Evolutionary conservation across 2,113 vertebrate genomes (phyloP).

Genomic region (human (Homo sapiens)): DNA sequence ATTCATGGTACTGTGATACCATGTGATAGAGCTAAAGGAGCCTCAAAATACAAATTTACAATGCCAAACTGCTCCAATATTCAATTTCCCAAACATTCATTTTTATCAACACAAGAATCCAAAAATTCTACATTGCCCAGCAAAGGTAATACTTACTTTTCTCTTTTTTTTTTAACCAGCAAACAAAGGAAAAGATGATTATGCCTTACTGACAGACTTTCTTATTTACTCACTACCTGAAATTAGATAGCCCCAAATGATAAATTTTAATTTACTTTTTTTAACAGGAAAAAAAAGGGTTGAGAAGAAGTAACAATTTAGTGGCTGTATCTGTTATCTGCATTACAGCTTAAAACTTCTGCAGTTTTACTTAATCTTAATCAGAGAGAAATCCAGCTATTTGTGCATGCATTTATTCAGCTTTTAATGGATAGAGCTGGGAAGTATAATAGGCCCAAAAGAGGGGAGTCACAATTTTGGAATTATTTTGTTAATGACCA

Average conservation of each 20-base stretch:
- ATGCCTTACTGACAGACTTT: neutral
- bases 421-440: conserved; percentile 6
- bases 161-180: neutral
- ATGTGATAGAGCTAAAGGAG: neutral
- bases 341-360: neutral
- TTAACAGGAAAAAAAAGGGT: neutral
- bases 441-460: neutral
- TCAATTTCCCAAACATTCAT: conserved; percentile 40
- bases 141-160: conserved; percentile 4
- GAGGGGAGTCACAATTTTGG: neutral
- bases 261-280: neutral
- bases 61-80: neutral
- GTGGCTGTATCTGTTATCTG: neutral
- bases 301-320: neutral
- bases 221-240: conserved; percentile 21
- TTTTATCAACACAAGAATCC: conserved; percentile 18
- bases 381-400: conserved; percentile 44
- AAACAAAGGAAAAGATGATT: conserved; percentile 31
- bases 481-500: conserved; percentile 39
- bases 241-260: conserved; percentile 16
- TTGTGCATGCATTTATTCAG: neutral
- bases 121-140: neutral
- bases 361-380: conserved; percentile 36
- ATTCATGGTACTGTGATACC: neutral
- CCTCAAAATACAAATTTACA: neutral